Conservation (phyloP, 2,888 invertebrate species). For the Ptychoptera albimana region DNA sequence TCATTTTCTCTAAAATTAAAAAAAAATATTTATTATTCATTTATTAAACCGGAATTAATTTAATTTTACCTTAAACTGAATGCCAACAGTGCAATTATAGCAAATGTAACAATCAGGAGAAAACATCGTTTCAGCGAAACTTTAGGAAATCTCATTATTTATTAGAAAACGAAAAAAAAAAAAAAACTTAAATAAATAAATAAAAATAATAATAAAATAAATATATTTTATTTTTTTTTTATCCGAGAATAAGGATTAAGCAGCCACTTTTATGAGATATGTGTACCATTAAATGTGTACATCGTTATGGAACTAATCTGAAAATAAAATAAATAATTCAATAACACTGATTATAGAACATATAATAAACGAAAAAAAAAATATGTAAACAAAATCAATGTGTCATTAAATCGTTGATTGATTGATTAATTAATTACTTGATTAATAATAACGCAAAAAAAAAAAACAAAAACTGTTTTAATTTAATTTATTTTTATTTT, state of each 20-base stretch:
- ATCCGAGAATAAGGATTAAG: not conserved
- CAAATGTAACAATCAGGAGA: conserved; percentile 35
- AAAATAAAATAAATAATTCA: too few species aligned
- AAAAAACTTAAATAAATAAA: not conserved
- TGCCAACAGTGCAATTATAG: conserved; percentile 35
- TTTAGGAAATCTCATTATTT: conserved; percentile 36
- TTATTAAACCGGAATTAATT: not conserved
- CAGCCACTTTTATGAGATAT: not conserved
- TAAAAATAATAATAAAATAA: not conserved
- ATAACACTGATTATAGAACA: too few species aligned
- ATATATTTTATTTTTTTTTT: not conserved
- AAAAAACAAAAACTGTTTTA: too few species aligned
- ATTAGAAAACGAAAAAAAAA: not conserved
- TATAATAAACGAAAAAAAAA: too few species aligned
- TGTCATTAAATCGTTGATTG: too few species aligned
- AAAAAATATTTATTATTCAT: not conserved
- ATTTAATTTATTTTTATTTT: too few species aligned
- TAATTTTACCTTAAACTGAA: conserved; percentile 33
- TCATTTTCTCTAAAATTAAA: conserved; percentile 20
- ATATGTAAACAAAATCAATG: too few species aligned
- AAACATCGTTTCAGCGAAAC: conserved; percentile 40
- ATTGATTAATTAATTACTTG: too few species aligned
- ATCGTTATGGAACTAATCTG: too few species aligned
- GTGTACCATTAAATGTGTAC: too few species aligned
- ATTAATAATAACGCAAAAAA: too few species aligned